Conservation (phyloP, 1,140 invertebrate species). For the Parapsyche elsis region DNA sequence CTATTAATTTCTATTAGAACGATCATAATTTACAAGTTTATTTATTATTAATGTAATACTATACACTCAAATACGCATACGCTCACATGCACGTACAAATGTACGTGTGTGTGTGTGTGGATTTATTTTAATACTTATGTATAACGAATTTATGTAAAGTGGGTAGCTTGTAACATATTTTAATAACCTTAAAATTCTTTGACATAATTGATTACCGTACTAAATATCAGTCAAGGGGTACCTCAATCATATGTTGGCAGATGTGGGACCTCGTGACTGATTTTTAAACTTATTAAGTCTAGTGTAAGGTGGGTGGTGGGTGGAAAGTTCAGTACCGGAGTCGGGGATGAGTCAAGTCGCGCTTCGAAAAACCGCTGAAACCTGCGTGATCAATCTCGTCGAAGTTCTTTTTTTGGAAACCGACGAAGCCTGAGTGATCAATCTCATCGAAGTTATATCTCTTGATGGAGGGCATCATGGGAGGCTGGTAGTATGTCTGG, state of each 20-base stretch:
- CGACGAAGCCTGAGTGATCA: slow-evolving; percentile 46
- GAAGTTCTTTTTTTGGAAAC: slow-evolving; percentile 53
- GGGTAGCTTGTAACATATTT: neutral
- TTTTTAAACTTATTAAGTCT: too few relatives aligned
- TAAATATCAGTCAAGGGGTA: neutral
- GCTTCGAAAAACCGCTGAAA: slow-evolving; percentile 47
- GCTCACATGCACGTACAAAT: neutral
- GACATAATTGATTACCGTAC: neutral
- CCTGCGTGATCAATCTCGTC: slow-evolving; percentile 49
- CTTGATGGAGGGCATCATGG: slow-evolving; percentile 50
- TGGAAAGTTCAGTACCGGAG: neutral
- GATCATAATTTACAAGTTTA: neutral
- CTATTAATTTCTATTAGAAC: neutral
- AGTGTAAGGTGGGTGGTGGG: neutral
- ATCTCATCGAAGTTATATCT: slow-evolving; percentile 66
- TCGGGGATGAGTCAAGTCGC: slow-evolving; percentile 33
- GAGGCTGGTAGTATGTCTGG: slow-evolving; percentile 30
- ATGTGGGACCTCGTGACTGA: neutral
- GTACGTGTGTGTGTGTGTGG: neutral
- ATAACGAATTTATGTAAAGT: neutral
- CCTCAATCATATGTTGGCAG: neutral
- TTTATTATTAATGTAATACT: neutral
- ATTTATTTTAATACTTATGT: neutral
- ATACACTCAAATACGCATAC: neutral
- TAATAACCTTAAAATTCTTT: neutral